Base-by-base conservation (phyloP, 2,888 invertebrate species). In the Sabatieria punctata region DNA sequence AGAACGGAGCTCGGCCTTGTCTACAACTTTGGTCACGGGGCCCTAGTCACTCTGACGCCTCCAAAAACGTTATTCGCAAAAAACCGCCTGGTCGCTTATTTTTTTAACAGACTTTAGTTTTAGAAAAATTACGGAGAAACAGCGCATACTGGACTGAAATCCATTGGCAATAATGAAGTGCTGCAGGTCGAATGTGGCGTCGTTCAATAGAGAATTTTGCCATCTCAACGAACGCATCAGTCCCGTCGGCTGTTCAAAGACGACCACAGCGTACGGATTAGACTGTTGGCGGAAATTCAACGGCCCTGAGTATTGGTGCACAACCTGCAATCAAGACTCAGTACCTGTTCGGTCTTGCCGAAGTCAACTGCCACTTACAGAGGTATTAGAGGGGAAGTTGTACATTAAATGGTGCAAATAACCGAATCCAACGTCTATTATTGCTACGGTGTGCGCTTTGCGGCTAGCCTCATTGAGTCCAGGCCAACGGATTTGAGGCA, bases 371-470 rank as follows among this genome's bases (percentile, higher is more conserved):
- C n/a, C n/a, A n/a, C n/a, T 22, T n/a, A 41, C 46, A 23, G 21
- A 51, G 1, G 63, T 54, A 19, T 55, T 49, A 23, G 51, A 47
- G 1, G 63, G 62, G 41, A 56, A 62, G 49, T 61, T 57, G 27
- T 52, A 52, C 2, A 52, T 55, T 50, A 61, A 35, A 47, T 55
- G 62, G 27, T 61, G 58, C 18, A 62, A 50, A 1, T 53, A 51
- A 30, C 60, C 63, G 39, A 57, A 60, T 2, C 63, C 60, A 18
- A 57, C 59, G 48, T 62, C 62, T 6, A 60, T 50, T 45, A 62
- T 52, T 1, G 54, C 40, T 18, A 62, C 38, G 19, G 57, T 41
- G 36, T 46, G 44, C 2, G 33, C 25, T 21, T 42, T 22, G 15
- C 13, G n/a, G 24, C 8, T 43, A 24, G 54, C 51, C 42, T 49